Evolutionary conservation across 2,797 vertebrate species (phyloP), one percentile per base, ranked within the genome.

Genomic region (Centroberyx gerrardi): DNA sequence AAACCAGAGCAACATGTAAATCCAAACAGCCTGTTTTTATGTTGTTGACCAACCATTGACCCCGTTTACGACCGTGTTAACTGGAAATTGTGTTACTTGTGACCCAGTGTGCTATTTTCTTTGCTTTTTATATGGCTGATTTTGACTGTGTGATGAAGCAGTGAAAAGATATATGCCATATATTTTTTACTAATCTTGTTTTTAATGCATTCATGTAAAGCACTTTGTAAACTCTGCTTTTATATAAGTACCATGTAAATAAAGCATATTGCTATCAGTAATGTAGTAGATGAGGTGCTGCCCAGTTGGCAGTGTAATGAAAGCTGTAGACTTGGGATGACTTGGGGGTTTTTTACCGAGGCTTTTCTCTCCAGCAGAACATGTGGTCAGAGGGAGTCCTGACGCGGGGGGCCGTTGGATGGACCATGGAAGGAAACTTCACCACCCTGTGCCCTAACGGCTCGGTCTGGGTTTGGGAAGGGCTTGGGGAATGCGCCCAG

Each of bases 401-500:
- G 14, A 48, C 79, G 0, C 76, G 36, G 0, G 54, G 53, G 0
- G 4, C 68, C 18, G 36, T 90, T 28, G 86, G 71, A 33, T 76
- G 9, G 78, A 70, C n/a, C 15, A 22, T 48, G 38, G 49, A 79
- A 1, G 82, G 70, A 46, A 97, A 97, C 87, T 91, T 97, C 40
- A 95, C 94, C 0, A 80, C 88, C 2, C 51, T 91, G 3, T 99
- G 98, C 56, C 97, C 97, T 2, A 97, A 97, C 0, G 98, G 98
- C 0, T 94, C 96, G 1, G 8, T 22, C 5, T 98, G 97, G 97
- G 93, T 99, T 69, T 97, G 96, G 96, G 72, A 94, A 0, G 81
- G 92, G 0, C 95, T 99, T 0, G 85, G 90, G 0, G 98, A 98
- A 78, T 99, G 98, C 13, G 96, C 97, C 10, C 94, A 94, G 82